Base-by-base conservation (phyloP, 2,113 vertebrate genomes). In the Bombycilla garrulus region DNA sequence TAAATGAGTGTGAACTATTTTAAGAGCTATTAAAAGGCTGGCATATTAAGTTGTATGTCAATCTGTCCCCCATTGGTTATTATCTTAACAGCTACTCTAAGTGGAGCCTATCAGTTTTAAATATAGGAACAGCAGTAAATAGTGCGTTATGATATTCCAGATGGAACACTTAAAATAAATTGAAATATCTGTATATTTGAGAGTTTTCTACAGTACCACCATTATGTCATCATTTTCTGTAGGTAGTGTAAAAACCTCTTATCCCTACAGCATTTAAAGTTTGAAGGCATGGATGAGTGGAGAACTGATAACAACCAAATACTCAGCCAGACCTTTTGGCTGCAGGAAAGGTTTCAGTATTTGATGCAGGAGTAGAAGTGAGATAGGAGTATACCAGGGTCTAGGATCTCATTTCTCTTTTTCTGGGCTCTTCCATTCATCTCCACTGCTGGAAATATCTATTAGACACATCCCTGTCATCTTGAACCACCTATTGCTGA, bases 71-170 rank as follows among this genome's bases (percentile, higher is more conserved):
- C 70, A 91, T 38, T 95, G 84, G 81, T 92, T 92, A 82, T 95
- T 92, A 92, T 61, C 78, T 89, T 93, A 90, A 87, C 87, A 95
- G 73, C 81, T 92, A 92, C 79, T 90, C 8, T 87, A 88, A 95
- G 90, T 91, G 93, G 93, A 89, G 84, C 83, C 96, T 95, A 95
- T 87, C 70, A 9, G 93, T 91, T 96, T 95, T 92, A 91, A 95
- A 92, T 95, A 91, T 72, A 96, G 84, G 61, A 95, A 65, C 26
- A 66, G 66, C 81, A 94, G 70, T 92, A 96, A 92, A 93, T 82
- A 95, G 65, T 91, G 54, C 50, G 61, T 92, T 91, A 92, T 90
- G 78, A 92, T 91, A 90, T 91, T 95, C 91, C 91, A 95, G 91
- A 95, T 94, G 93, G 93, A 92, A 87, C 65, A 87, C 84, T 94